A percentile compares a stretch with the other conserved stretches of the same genome.
Evolutionary conservation across 1,140 invertebrate species (phyloP).

Genomic region (Rhopalosiphum maidis): DNA sequence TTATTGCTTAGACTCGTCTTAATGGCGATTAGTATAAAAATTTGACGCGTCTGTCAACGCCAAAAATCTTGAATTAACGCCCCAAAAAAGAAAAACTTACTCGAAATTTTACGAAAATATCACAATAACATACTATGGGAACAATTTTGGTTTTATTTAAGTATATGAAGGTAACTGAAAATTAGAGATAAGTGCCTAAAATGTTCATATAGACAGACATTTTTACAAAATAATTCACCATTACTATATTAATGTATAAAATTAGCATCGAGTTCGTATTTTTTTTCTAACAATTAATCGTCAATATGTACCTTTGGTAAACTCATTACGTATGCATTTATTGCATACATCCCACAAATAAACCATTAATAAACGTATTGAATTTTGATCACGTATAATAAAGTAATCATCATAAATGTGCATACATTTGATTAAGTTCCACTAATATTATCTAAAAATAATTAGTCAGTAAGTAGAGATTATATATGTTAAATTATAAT

Average conservation of each 20-base stretch:
- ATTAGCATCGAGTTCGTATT: not conserved
- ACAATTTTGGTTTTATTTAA: not conserved
- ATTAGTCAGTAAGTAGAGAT: not conserved
- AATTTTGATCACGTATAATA: slow-evolving; percentile 21
- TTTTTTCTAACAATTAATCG: not conserved
- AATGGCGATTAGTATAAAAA: not conserved
- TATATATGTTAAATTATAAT: not conserved
- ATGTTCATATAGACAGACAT: no score
- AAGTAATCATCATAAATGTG: not conserved
- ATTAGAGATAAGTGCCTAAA: no score
- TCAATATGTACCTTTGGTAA: not conserved
- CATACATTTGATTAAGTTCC: not conserved
- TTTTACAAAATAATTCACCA: not conserved
- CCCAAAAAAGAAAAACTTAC: no score
- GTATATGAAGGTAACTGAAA: not conserved
- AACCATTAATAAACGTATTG: slow-evolving; percentile 10
- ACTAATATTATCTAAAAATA: not conserved
- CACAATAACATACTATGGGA: not conserved
- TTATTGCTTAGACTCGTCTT: not conserved
- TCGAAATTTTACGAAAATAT: no score
- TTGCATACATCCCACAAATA: not conserved
- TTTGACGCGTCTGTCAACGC: not conserved
- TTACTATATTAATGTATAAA: not conserved
- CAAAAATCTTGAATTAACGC: not conserved
- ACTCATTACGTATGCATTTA: not conserved